A percentile compares a stretch with the other conserved stretches of the same genome.
Conservation (phyloP, 2,888 invertebrate species). For the Amphipyra tragopoginis region DNA sequence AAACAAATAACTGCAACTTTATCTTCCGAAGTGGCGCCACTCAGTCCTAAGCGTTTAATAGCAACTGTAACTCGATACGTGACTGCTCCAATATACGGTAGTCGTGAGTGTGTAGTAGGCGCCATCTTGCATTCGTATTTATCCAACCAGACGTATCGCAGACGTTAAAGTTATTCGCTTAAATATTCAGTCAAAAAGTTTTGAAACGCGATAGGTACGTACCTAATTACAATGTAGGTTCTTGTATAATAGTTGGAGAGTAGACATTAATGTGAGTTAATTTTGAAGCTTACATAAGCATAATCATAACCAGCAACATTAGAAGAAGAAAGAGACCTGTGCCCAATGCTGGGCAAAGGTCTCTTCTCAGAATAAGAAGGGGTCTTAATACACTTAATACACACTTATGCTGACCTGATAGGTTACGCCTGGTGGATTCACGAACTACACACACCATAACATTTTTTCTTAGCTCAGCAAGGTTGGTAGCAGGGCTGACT, state of each 20-base stretch:
- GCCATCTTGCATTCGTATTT: conserved; percentile 31
- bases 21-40: conserved; percentile 9
- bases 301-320: too few species aligned
- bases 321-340: too few species aligned
- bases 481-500: too few species aligned
- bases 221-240: conserved; percentile 24
- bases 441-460: too few species aligned
- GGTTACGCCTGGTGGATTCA: too few species aligned
- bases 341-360: too few species aligned
- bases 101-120: conserved; percentile 18
- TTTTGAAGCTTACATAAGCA: too few species aligned
- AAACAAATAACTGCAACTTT: conserved; percentile 31
- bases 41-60: conserved; percentile 41
- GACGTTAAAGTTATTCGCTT: conserved; percentile 42
- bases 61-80: conserved; percentile 44
- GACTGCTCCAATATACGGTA: conserved; percentile 12
- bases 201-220: conserved; percentile 19
- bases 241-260: conserved; percentile 20
- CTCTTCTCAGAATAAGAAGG: too few species aligned
- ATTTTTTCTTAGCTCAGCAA: too few species aligned
- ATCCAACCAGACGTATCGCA: conserved; percentile 23
- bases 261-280: conserved; percentile 8
- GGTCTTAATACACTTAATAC: too few species aligned
- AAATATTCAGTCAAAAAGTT: conserved; percentile 45
- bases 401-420: too few species aligned